A percentile compares a stretch with the other conserved stretches of the same genome.
These are phyloP conservation scores for Spea hammondii DNA, from an alignment of 2,797 vertebrate species.

Conservation along the genomic window DNA sequence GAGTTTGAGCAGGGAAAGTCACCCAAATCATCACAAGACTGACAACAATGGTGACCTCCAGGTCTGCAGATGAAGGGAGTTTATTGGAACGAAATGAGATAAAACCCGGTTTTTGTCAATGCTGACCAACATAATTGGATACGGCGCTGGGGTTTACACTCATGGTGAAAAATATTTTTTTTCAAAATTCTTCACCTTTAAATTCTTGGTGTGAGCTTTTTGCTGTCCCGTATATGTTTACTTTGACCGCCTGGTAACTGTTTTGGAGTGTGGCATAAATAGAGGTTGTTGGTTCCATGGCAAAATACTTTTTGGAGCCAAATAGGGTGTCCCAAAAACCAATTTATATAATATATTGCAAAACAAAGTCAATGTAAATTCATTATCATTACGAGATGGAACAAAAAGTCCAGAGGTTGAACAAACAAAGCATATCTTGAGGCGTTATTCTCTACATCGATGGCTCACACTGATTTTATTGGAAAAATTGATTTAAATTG, in stretches of 20 bases:
- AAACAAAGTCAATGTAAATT: constrained; percentile 1
- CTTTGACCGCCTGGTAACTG: constrained; percentile 2
- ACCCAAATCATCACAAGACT: too few species aligned
- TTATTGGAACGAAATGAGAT: too few species aligned
- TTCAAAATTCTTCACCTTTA: too few species aligned
- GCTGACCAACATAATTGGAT: too few species aligned
- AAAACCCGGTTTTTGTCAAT: too few species aligned
- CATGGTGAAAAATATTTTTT: too few species aligned
- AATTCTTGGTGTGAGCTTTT: too few species aligned
- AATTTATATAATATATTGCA: constrained; percentile 24
- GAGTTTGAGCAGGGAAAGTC: too few species aligned
- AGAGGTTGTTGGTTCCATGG: neutral
- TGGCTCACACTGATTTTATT: constrained; percentile 11
- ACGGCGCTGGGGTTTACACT: too few species aligned
- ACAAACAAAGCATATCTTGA: neutral
- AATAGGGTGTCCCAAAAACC: constrained; percentile 17
- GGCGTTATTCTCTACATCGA: constrained; percentile 8
- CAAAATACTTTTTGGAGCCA: constrained; percentile 20
- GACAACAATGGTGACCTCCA: too few species aligned
- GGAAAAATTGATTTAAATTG: constrained; percentile 30
- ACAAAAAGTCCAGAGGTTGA: neutral
- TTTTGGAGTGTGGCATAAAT: neutral
- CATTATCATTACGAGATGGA: constrained; percentile 3
- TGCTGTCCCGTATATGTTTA: neutral
- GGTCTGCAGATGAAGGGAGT: too few species aligned